Base-by-base conservation (phyloP, 2,888 invertebrate species). In the Andrena bucephala region DNA sequence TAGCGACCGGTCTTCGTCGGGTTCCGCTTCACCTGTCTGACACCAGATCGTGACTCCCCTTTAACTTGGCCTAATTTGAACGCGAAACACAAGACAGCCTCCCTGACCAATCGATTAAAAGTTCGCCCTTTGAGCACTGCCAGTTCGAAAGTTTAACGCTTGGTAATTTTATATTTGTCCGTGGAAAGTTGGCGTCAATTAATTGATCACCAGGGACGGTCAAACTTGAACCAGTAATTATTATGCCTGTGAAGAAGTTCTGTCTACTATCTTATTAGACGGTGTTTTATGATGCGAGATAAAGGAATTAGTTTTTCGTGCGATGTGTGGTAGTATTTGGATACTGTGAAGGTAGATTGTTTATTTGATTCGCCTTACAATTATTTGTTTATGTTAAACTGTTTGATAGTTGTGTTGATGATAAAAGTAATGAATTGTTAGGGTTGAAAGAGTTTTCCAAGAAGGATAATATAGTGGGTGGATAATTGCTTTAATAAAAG, bases 1-100 rank as follows among this genome's bases (percentile, higher is more conserved):
- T 87, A 89, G 87, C 87, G 89, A 85, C 80, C 78, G 59, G 85
- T 85, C 78, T 81, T 83, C 77, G 74, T 74, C 72, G 77, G 76
- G 71, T 27, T 42, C 77, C 33, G 82, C 69, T 84, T 81, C 83
- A 84, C 77, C 83, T 85, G 86, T 31, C 83, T 66, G 72, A 77
- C 76, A 77, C 66, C 54, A 63, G 68, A 74, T 57, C 78, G 63
- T 54, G 74, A 67, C 84, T 71, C 60, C 77, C 74, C 86, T 88
- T 81, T 87, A 88, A 86, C 84, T 86, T 88, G 79, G 84, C 83
- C 85, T 72, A 88, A 88, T 88, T 88, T 85, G 77, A 63, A 67
- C 77, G 59, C 74, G 82, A 78, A 81, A 87, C 72, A 73, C 50
- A 74, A 75, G 78, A 76, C 70, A 65, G 57, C 63, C 66, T 59